Evolutionary conservation across 2,797 vertebrate genomes (phyloP), one percentile per base, ranked within the genome.

Genomic region (Lerista edwardsae): DNA sequence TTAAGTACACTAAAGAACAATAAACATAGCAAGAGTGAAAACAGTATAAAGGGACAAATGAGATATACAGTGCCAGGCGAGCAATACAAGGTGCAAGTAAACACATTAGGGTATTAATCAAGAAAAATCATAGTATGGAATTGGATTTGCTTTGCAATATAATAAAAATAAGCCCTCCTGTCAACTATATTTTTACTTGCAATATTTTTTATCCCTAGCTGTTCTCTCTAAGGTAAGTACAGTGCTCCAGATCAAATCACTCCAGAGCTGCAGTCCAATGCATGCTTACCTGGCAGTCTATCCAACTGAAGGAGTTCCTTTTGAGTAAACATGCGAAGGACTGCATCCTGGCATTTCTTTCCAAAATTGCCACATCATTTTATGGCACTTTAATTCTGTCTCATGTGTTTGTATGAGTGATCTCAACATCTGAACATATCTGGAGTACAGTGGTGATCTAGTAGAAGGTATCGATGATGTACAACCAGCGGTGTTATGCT

Each of bases 1-100:
- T 69, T 85, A 84, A 84, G 15, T 75, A 25, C 44, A 77, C 59
- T 80, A 81, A 84, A 75, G 69, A 83, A 23, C n/a, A 21, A 87
- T 51, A 79, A 89, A 90, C 6, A 34, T 11, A 67, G 23, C 1
- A 0, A 6, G 23, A 84, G 15, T 31, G 5, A 17, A 84, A 84
- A 84, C 4, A 59, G 23, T 3, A 19, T 75, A 11, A 74, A 86
- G 25, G 7, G 82, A 80, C 8, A 84, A 89, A 76, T 9, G 68
- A 84, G 17, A 65, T 77, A 71, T n/a, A 36, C 73, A 55, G 1
- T 39, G 68, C 6, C 64, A 2, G 21, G 55, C 71, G 64, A 87
- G 68, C 55, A 65, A 75, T 79, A 73, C 1, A 44, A 57, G 0
- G 0, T 75, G 23, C 59, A 78, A 89, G 80, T 3, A 83, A 67